A percentile compares a stretch with the other conserved stretches of the same genome.
phyloP scores from a whole-genome alignment of 2,888 invertebrate genomes.

The Drosophila mimica region DNA sequence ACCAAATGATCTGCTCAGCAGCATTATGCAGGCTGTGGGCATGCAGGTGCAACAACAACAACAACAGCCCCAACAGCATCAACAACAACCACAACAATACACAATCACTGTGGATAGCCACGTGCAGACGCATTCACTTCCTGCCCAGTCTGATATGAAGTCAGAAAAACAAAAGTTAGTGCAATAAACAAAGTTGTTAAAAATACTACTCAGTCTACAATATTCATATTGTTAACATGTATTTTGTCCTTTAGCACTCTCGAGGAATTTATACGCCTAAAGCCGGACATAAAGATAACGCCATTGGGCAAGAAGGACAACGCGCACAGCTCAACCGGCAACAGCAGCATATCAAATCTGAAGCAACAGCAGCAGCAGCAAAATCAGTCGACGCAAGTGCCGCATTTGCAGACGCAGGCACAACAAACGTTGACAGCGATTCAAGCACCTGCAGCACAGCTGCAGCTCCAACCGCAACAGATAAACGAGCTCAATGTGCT shows the following conservation, averaged over 20 bases:
- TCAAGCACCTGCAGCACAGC: slow-evolving; percentile 47
- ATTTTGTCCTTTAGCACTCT: slow-evolving; percentile 67
- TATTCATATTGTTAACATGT: not conserved
- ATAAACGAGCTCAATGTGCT: slow-evolving; percentile 68
- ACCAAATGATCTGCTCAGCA: slow-evolving; percentile 82
- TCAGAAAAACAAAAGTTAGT: slow-evolving; percentile 82
- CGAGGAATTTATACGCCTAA: slow-evolving; percentile 84
- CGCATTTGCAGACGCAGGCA: slow-evolving; percentile 42
- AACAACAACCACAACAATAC: slow-evolving; percentile 81
- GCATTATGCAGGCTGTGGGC: slow-evolving; percentile 84
- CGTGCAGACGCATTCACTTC: slow-evolving; percentile 36
- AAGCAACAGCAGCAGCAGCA: slow-evolving; percentile 41
- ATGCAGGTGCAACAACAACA: slow-evolving; percentile 78
- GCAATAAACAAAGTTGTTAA: not conserved
- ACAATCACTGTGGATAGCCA: slow-evolving; percentile 84
- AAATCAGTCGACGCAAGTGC: slow-evolving; percentile 47
- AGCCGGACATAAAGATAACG: slow-evolving; percentile 84
- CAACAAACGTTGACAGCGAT: slow-evolving; percentile 51
- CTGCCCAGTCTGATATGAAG: slow-evolving; percentile 61
- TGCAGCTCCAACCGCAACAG: slow-evolving; percentile 75
- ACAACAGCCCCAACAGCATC: slow-evolving; percentile 66
- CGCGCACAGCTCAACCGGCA: slow-evolving; percentile 1
- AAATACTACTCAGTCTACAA: not conserved
- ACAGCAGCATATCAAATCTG: not conserved
- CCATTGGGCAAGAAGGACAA: slow-evolving; percentile 72